These are phyloP conservation scores for Hypercompe scribonia DNA, from an alignment of 2,888 invertebrate genomes.

Conservation along the genomic window DNA sequence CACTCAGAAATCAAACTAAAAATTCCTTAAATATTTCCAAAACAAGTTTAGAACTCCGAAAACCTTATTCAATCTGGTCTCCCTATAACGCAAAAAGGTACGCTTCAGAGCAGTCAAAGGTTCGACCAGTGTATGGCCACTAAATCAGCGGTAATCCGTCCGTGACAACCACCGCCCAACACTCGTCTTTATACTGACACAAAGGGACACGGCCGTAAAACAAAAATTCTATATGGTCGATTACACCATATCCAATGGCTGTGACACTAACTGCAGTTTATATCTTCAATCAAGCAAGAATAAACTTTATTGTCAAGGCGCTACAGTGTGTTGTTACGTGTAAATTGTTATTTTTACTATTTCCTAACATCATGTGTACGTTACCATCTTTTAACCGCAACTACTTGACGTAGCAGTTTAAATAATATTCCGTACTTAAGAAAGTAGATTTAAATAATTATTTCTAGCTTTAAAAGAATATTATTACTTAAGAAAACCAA, in stretches of 20 bases:
- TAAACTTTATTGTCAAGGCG: too few relatives aligned
- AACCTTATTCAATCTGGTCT: constrained; percentile 41
- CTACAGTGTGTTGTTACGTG: too few relatives aligned
- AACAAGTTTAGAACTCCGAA: constrained; percentile 30
- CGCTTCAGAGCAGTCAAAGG: constrained; percentile 51
- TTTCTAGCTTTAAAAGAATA: too few relatives aligned
- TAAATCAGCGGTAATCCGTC: constrained; percentile 74
- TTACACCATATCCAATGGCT: constrained; percentile 20
- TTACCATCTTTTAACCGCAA: too few relatives aligned
- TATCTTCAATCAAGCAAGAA: background rate
- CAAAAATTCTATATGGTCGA: constrained; percentile 50
- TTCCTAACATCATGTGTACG: too few relatives aligned
- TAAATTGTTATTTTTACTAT: too few relatives aligned
- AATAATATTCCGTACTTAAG: too few relatives aligned
- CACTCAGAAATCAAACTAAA: background rate
- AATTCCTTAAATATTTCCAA: background rate
- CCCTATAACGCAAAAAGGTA: constrained; percentile 35
- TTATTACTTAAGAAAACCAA: background rate
- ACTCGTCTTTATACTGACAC: constrained; percentile 57
- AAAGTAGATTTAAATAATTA: too few relatives aligned
- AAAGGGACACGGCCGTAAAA: constrained; percentile 52
- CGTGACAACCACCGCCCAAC: constrained; percentile 61
- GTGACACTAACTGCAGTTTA: constrained; percentile 20
- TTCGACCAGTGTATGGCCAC: constrained; percentile 58
- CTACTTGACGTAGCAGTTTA: too few relatives aligned